Percentiles rank a stretch among this genome's conserved stretches.
Evolutionary conservation across 2,113 vertebrate species (phyloP).

Genomic region (Neodon shergylaensis): DNA sequence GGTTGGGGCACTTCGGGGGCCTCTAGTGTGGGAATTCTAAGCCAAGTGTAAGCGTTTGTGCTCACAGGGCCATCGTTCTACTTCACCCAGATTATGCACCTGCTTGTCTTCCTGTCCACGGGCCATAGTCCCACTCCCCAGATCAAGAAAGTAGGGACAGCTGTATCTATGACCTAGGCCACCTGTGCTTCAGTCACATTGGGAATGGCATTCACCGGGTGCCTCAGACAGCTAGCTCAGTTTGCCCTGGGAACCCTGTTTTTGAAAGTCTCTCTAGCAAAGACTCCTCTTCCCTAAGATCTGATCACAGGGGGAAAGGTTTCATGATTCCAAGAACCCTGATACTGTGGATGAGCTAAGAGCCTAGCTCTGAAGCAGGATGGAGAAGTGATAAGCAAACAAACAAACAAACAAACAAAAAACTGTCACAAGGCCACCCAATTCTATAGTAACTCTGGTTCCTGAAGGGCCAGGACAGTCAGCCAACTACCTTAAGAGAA

Average conservation of each 20-base stretch:
- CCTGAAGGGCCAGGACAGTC: neutral
- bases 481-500: neutral
- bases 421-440: neutral
- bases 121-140: neutral
- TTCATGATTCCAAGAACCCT: neutral
- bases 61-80: too few species aligned
- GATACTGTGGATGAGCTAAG: neutral
- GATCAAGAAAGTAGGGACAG: neutral
- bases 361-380: neutral
- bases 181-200: neutral
- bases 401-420: too few species aligned
- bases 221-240: neutral
- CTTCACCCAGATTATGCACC: neutral
- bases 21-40: neutral
- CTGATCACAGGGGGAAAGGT: neutral
- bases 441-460: neutral
- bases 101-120: neutral
- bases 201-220: neutral
- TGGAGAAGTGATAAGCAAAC: neutral
- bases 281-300: neutral
- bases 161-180: accelerated
- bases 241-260: too few species aligned
- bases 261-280: neutral
- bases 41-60: neutral
- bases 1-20: neutral